Evolutionary conservation across 2,888 invertebrate species (phyloP), one percentile per base, ranked within the genome.

Genomic region (Latheticus oryzae): DNA sequence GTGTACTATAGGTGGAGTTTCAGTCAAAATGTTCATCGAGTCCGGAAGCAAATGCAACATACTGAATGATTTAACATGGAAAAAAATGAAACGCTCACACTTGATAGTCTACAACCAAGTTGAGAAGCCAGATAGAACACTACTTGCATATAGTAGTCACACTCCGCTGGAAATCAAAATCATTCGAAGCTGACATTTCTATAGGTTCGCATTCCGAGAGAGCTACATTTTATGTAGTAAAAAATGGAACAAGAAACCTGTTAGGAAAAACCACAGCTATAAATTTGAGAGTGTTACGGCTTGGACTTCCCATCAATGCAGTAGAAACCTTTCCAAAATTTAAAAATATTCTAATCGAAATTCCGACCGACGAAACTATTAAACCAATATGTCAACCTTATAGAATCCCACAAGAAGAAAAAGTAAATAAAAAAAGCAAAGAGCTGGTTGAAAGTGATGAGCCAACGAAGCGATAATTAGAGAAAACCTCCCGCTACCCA

Each of bases 331-430:
- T 68, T 30, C 62, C 64, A 13, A 70, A 75, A 65, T 65, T 72
- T 26, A 70, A 71, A 50, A 55, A 69, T 47, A 45, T 72, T 12
- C 13, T 60, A 5, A 47, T 72, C 0, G 56, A 63, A n/a, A 57
- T 71, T 2, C 64, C 67, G 0, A 69, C 73, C 16, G 64, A 72
- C 43, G 24, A 51, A 12, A 28, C 63, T n/a, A 47, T 67, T 3
- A 67, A 60, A 28, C 72, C 73, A 13, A 66, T n/a, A n/a, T 48
- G 51, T 9, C 67, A 70, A 35, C 69, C 68, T 9, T 53, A 66
- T 19, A 33, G 66, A 37, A 63, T 70, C 35, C 65, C 69, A 7
- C 21, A 72, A 11, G 62, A 65, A 28, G 33, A 52, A 4, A 64
- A 66, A 33, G 65, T 74, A 5, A 61, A 69, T 3, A 15, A 32